A percentile compares a stretch with the other conserved stretches of the same genome.
Evolutionary conservation across 1,140 invertebrate genomes (phyloP).

Genomic region (Sitobion miscanthi): DNA sequence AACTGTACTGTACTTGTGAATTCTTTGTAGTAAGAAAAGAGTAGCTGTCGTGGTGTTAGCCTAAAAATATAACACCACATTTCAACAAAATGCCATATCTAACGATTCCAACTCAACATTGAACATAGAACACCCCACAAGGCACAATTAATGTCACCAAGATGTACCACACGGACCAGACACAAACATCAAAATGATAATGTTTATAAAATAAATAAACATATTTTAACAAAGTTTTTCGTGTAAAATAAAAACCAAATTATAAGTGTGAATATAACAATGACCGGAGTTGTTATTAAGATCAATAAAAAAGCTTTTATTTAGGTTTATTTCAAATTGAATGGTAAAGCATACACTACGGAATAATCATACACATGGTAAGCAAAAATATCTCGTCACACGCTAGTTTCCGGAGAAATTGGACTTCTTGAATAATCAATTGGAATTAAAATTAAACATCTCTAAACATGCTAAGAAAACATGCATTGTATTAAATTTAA

Average conservation of each 20-base stretch:
- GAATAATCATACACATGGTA: background rate
- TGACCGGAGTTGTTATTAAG: too few species aligned
- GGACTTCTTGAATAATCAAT: background rate
- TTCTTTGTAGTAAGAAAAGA: too few species aligned
- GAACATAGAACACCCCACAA: background rate
- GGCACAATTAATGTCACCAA: too few species aligned
- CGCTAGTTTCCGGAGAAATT: background rate
- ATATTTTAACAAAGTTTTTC: too few species aligned
- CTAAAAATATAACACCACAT: background rate
- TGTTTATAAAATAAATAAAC: too few species aligned
- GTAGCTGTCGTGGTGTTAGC: too few species aligned
- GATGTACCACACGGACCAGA: too few species aligned
- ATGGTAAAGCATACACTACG: background rate
- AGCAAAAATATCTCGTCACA: background rate
- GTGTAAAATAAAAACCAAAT: too few species aligned
- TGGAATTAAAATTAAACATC: conserved; percentile 11
- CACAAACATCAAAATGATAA: too few species aligned
- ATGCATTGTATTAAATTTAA: background rate
- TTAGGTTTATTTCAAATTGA: background rate
- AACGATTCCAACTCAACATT: background rate
- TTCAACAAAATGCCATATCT: background rate
- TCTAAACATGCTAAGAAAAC: background rate
- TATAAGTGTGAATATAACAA: too few species aligned
- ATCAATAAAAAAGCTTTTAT: too few species aligned
- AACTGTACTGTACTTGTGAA: too few species aligned